These are phyloP conservation scores for Ciconia nigra DNA, from an alignment of 2,797 vertebrate species.

Conservation along the genomic window DNA sequence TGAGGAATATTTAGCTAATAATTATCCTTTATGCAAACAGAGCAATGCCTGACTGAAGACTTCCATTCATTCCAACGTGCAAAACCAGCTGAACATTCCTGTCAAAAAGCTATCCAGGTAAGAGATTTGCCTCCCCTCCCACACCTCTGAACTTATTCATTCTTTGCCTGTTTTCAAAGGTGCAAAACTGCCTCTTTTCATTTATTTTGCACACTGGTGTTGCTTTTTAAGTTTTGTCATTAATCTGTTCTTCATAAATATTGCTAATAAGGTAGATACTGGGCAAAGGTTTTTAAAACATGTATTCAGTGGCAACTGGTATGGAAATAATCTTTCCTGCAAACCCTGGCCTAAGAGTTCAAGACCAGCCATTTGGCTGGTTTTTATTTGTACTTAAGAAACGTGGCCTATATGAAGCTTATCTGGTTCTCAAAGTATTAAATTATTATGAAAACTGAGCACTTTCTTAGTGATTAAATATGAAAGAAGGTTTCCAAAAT, in stretches of 20 bases:
- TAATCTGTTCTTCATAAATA: not conserved
- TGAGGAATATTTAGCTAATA: conserved; percentile 16
- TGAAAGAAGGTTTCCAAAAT: not conserved
- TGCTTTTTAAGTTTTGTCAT: not conserved
- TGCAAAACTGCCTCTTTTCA: not conserved
- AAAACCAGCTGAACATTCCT: not conserved
- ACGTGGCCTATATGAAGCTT: not conserved
- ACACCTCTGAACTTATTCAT: not conserved
- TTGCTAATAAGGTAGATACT: not conserved
- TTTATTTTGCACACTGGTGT: not conserved
- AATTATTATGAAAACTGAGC: not conserved
- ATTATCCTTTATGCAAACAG: conserved; percentile 34
- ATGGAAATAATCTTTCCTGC: not conserved
- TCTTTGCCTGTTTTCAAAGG: not conserved
- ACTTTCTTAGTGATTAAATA: not conserved
- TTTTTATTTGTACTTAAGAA: not conserved
- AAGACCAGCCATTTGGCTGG: not conserved
- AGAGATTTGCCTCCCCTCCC: not conserved
- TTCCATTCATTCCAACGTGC: conserved; percentile 10
- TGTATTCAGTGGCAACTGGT: not conserved
- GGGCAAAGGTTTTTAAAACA: not conserved
- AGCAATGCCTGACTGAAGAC: not conserved
- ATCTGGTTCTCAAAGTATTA: not conserved
- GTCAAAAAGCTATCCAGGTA: conserved; percentile 17
- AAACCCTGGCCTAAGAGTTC: not conserved